These are phyloP conservation scores for Tenebrio molitor DNA, from an alignment of 1,140 invertebrate genomes.

Conservation along the genomic window DNA sequence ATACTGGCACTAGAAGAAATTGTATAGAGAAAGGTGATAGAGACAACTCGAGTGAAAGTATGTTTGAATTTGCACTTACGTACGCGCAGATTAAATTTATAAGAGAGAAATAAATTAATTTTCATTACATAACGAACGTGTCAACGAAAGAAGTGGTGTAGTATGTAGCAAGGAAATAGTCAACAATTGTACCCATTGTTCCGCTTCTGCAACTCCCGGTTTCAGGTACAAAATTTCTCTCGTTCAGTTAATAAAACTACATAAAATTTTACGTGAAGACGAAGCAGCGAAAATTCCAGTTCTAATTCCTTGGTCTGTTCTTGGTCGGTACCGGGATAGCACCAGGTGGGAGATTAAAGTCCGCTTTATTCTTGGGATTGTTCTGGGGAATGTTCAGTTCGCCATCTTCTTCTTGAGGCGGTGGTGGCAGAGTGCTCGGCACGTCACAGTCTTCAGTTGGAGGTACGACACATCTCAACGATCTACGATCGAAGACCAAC, in stretches of 20 bases:
- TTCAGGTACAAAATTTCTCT: slow-evolving; percentile 36
- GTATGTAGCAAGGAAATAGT: neutral
- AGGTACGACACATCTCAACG: slow-evolving; percentile 87
- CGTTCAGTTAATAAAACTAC: slow-evolving; percentile 6
- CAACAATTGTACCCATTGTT: slow-evolving; percentile 23
- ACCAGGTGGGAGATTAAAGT: slow-evolving; percentile 62
- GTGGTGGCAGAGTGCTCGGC: slow-evolving; percentile 79
- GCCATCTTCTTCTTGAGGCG: slow-evolving; percentile 68
- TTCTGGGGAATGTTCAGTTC: slow-evolving; percentile 62
- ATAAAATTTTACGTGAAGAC: neutral
- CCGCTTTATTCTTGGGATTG: slow-evolving; percentile 57
- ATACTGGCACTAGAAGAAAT: slow-evolving; percentile 49
- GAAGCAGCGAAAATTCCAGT: neutral
- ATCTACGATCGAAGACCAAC: slow-evolving; percentile 88
- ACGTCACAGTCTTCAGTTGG: slow-evolving; percentile 90
- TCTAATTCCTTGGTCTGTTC: slow-evolving; percentile 60
- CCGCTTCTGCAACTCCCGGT: neutral
- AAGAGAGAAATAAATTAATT: slow-evolving; percentile 17
- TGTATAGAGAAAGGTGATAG: slow-evolving; percentile 33
- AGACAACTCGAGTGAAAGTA: slow-evolving; percentile 35
- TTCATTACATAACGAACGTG: slow-evolving; percentile 30
- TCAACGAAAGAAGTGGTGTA: slow-evolving; percentile 11
- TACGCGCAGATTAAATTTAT: neutral
- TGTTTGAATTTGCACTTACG: slow-evolving; percentile 14
- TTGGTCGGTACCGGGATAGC: slow-evolving; percentile 63